Conservation (phyloP, 2,113 vertebrate species). For the Argyrosomus japonicus region DNA sequence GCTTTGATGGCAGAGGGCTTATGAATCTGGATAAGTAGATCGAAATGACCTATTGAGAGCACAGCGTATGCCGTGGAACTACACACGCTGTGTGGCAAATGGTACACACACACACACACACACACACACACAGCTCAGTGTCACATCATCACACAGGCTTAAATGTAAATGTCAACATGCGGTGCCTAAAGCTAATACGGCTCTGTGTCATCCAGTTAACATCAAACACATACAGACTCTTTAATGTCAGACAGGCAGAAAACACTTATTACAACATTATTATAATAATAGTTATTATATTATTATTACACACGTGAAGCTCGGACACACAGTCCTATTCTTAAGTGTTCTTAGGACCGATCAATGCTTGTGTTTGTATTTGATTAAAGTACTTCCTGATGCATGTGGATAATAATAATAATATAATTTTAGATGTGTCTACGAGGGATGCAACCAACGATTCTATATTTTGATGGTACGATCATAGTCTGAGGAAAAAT, state of each 20-base stretch:
- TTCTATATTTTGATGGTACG: too few species aligned
- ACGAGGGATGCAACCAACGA: too few species aligned
- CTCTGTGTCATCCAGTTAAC: slow-evolving; percentile 2
- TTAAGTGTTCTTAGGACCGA: too few species aligned
- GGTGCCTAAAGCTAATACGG: background rate
- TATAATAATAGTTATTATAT: background rate
- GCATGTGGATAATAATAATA: too few species aligned
- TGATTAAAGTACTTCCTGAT: too few species aligned
- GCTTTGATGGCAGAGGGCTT: background rate
- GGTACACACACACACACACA: background rate
- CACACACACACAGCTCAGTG: background rate
- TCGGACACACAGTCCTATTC: background rate
- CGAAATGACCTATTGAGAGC: slow-evolving; percentile 2
- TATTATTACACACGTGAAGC: background rate
- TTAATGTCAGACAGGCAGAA: slow-evolving; percentile 3
- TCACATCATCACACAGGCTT: slow-evolving; percentile 14
- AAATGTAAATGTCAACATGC: background rate
- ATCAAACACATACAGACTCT: slow-evolving; percentile 22
- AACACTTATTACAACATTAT: background rate
- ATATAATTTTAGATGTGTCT: too few species aligned
- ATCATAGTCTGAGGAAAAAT: too few species aligned
- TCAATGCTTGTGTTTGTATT: too few species aligned
- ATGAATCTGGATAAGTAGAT: background rate
- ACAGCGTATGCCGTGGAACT: background rate
- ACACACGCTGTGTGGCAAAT: background rate